Percentiles rank a stretch among this genome's conserved stretches.
These are phyloP conservation scores for Poecilia latipinna DNA, from an alignment of 2,113 vertebrate genomes.

Conservation along the genomic window DNA sequence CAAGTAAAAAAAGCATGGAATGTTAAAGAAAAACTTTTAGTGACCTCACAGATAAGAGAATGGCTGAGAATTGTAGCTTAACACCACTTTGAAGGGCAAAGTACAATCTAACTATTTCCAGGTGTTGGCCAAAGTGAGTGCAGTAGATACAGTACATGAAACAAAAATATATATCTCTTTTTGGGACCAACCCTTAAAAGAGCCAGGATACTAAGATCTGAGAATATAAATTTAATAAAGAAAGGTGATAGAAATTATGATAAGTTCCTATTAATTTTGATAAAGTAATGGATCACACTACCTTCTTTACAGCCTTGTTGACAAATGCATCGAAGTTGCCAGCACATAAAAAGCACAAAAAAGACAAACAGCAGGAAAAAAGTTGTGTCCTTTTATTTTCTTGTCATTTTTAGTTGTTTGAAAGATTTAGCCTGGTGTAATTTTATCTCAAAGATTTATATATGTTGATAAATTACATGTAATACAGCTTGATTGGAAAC, in stretches of 20 bases:
- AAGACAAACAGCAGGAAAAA: neutral
- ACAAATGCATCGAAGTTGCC: neutral
- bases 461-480: conserved; percentile 44
- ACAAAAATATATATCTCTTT: no score
- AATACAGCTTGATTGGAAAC: conserved; percentile 43
- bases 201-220: no score
- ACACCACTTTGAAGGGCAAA: neutral
- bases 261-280: neutral
- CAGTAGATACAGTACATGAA: no score
- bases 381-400: neutral
- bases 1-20: no score
- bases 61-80: neutral
- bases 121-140: neutral
- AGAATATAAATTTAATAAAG: neutral
- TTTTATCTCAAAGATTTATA: conserved; percentile 48
- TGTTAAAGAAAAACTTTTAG: neutral
- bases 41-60: no score
- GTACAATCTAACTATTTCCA: neutral
- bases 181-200: no score
- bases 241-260: neutral
- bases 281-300: neutral
- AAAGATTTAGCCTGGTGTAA: conserved; percentile 10
- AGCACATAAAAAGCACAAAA: neutral
- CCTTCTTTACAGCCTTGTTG: neutral
- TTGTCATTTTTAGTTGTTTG: neutral